Percentiles rank a stretch among this genome's conserved stretches.
Evolutionary conservation across 2,113 vertebrate species (phyloP).

Genomic region (Cygnus atratus): DNA sequence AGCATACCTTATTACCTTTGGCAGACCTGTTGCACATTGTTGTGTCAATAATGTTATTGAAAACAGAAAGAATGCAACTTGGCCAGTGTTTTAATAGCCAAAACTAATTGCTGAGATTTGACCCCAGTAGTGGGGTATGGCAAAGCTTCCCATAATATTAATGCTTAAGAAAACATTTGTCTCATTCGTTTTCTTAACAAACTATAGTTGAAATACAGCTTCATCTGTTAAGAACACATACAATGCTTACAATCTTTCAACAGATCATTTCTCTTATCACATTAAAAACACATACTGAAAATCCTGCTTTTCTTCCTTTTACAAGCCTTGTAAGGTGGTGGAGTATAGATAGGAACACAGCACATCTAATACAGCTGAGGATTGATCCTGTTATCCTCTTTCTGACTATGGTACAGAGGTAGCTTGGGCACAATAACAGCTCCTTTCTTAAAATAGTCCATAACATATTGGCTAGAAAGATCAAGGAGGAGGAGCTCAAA

Average conservation of each 20-base stretch:
- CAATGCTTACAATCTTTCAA: neutral
- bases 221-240: neutral
- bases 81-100: neutral
- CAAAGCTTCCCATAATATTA: neutral
- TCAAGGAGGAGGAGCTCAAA: conserved; percentile 18
- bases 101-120: neutral
- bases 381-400: neutral
- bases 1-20: neutral
- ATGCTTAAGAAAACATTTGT: neutral
- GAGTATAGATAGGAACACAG: neutral
- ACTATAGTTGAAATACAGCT: neutral
- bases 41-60: neutral
- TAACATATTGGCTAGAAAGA: conserved; percentile 29
- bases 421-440: neutral
- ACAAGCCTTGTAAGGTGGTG: neutral
- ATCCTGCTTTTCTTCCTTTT: neutral
- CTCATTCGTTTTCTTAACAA: neutral
- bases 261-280: neutral
- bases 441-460: conserved; percentile 22
- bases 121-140: neutral
- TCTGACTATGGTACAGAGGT: neutral
- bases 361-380: neutral
- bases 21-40: neutral
- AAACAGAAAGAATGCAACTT: conserved; percentile 7
- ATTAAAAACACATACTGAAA: neutral